A percentile compares a stretch with the other conserved stretches of the same genome.
phyloP scores from a whole-genome alignment of 1,140 invertebrate genomes.

The Thaumatotibia leucotreta region DNA sequence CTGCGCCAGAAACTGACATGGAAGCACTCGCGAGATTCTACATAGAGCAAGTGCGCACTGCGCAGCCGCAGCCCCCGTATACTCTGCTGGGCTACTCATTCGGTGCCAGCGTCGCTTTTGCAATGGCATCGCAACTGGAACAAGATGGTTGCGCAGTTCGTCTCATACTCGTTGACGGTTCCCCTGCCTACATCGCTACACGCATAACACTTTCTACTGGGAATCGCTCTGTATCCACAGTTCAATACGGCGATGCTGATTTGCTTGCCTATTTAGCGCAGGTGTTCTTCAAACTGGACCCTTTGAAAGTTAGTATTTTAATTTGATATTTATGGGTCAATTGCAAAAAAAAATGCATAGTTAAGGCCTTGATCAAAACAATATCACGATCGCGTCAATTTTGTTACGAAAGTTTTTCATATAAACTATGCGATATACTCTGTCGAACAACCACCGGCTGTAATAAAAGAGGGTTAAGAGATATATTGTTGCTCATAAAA shows the following conservation, averaged over 20 bases:
- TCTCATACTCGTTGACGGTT: slow-evolving; percentile 92
- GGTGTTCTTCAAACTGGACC: slow-evolving; percentile 87
- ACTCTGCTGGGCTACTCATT: slow-evolving; percentile 95
- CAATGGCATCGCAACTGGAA: slow-evolving; percentile 93
- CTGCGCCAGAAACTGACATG: slow-evolving; percentile 85
- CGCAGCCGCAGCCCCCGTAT: slow-evolving; percentile 90
- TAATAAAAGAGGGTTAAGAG: too few species aligned
- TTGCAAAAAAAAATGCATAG: neutral
- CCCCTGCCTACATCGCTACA: slow-evolving; percentile 90
- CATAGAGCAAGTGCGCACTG: slow-evolving; percentile 84
- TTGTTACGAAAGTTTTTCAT: too few species aligned
- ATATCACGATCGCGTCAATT: too few species aligned
- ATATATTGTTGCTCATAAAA: too few species aligned
- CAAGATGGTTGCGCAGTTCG: slow-evolving; percentile 64
- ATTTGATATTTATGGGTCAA: neutral
- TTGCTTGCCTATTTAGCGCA: slow-evolving; percentile 88
- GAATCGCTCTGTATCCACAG: slow-evolving; percentile 64
- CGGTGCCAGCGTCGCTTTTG: slow-evolving; percentile 93
- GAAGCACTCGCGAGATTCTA: slow-evolving; percentile 87
- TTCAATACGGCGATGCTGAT: slow-evolving; percentile 80
- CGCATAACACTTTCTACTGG: slow-evolving; percentile 83
- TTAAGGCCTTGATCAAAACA: too few species aligned
- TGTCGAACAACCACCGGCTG: too few species aligned
- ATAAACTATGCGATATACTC: too few species aligned
- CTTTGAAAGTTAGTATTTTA: slow-evolving; percentile 78